Percentiles rank a stretch among this genome's conserved stretches.
phyloP scores from a whole-genome alignment of 1,140 invertebrate species.

The Venustaconcha ellipsiformis region DNA sequence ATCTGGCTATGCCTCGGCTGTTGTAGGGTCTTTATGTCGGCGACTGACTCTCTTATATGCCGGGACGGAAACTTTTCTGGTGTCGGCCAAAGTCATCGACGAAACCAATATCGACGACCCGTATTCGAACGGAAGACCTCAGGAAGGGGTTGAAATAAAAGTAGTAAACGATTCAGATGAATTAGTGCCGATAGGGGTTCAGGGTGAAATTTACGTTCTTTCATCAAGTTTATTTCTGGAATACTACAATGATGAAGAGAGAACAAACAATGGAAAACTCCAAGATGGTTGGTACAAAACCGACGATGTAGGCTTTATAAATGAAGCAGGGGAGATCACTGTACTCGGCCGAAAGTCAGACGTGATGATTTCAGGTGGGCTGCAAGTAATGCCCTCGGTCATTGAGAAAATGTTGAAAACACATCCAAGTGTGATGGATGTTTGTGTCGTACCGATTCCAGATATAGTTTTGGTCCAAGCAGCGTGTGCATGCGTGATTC shows the following conservation, averaged over 20 bases:
- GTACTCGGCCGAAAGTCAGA: constrained; percentile 22
- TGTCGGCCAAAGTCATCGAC: no score
- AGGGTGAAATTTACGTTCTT: constrained; percentile 11
- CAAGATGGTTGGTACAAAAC: constrained; percentile 68
- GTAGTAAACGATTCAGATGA: constrained; percentile 11
- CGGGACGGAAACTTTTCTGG: no score
- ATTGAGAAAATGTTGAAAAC: constrained; percentile 11
- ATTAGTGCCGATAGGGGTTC: not conserved
- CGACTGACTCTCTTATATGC: no score
- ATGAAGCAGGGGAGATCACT: constrained; percentile 25
- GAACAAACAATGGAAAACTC: constrained; percentile 64
- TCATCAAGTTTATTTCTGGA: constrained; percentile 69
- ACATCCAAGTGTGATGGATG: constrained; percentile 7
- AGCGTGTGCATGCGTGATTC: constrained; percentile 6
- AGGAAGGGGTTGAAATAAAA: not conserved
- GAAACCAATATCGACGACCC: no score
- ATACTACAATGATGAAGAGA: constrained; percentile 75
- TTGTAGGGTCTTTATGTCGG: no score
- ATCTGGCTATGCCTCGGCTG: no score
- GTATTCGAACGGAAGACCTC: no score
- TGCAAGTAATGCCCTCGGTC: constrained; percentile 16
- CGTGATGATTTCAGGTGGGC: constrained; percentile 19
- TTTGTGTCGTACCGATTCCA: constrained; percentile 20
- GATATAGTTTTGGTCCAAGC: constrained; percentile 10
- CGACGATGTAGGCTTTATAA: constrained; percentile 64